phyloP scores from a whole-genome alignment of 2,113 vertebrate species.

The Accipiter virgatus region DNA sequence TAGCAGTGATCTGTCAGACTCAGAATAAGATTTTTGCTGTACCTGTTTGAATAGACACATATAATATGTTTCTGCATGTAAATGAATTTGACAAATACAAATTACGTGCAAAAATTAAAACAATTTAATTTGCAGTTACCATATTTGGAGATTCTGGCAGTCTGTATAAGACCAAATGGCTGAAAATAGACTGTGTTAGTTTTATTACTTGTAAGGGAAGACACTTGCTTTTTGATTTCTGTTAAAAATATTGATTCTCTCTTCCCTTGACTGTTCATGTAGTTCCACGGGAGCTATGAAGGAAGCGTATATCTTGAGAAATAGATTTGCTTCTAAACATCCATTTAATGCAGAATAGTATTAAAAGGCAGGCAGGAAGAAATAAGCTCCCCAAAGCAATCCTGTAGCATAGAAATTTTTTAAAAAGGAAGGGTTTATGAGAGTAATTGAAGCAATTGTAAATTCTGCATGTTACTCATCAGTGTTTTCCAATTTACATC shows the following conservation, averaged over 20 bases:
- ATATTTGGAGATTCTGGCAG: neutral
- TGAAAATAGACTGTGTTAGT: neutral
- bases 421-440: neutral
- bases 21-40: neutral
- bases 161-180: neutral
- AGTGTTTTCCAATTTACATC: constrained; percentile 6
- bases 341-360: neutral
- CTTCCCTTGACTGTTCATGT: neutral
- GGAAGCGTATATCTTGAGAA: neutral
- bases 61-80: neutral
- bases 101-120: neutral
- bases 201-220: neutral
- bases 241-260: neutral
- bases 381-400: neutral
- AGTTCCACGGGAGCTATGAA: neutral
- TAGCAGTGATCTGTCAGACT: neutral
- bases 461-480: neutral
- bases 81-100: neutral
- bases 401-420: neutral
- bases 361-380: neutral
- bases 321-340: neutral
- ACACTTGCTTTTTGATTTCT: neutral
- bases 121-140: neutral
- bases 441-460: constrained; percentile 1
- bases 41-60: neutral